Conservation (phyloP, 2,797 vertebrate genomes). For the Liasis olivaceus region DNA sequence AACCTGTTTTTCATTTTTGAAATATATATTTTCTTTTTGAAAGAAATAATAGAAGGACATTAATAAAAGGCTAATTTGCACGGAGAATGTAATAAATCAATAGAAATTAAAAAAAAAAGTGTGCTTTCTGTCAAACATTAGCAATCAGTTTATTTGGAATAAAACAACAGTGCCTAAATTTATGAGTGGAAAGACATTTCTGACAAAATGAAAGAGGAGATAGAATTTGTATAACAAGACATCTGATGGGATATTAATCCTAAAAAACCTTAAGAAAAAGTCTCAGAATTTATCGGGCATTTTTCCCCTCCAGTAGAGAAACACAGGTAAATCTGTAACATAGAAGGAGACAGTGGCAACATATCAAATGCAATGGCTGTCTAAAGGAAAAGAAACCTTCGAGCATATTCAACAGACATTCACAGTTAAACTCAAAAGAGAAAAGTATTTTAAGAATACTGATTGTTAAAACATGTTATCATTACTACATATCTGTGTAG, state of each 20-base stretch:
- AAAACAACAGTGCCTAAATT: neutral
- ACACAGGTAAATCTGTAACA: neutral
- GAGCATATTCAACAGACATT: neutral
- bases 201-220: neutral
- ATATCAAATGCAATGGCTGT: neutral
- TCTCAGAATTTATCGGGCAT: neutral
- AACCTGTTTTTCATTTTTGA: constrained; percentile 8
- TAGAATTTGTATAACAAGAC: neutral
- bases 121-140: neutral
- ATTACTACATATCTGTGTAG: neutral
- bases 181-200: neutral
- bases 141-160: neutral
- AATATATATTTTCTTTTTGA: neutral
- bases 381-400: neutral
- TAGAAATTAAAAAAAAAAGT: neutral
- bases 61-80: neutral
- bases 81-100: neutral
- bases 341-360: neutral
- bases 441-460: neutral
- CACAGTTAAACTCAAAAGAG: neutral
- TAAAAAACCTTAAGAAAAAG: constrained; percentile 7
- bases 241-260: neutral
- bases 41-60: neutral
- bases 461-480: neutral
- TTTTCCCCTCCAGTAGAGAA: neutral